Base-by-base conservation (phyloP, 2,113 vertebrate species). In the Tachysurus vachellii region DNA sequence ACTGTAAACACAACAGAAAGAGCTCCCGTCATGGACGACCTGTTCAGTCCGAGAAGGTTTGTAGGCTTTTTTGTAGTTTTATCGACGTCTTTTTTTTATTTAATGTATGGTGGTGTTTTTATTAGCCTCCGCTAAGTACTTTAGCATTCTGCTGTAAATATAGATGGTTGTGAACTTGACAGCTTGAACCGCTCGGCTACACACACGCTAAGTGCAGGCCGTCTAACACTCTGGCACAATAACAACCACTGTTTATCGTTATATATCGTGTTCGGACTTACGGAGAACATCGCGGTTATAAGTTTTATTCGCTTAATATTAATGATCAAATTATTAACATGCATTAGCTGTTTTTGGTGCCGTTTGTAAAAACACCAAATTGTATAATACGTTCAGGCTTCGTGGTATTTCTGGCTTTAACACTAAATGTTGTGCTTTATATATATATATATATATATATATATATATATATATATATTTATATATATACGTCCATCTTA, bases 11-110 rank as follows among this genome's bases (percentile, higher is more conserved):
- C 86, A 80, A 89, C 88, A 89, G 92, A 93, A 87, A 94, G 95
- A 95, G 93, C 96, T 94, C 88, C 93, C 94, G 97, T 92, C 96
- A 99, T 99, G 98, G 98, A 99, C 88, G 97, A 97, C 94, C 95
- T 97, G 82, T 95, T 97, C 96, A 96, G 97, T 93, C 96, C 97
- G 95, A 95, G 97, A 96, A 99, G 98, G 98, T 99, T 99, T 96
- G 96, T 96, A 89, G 0, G 92, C 89, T 87, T 90, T 82, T 91
- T 53, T 36, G 2, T 36, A 36, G 85, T 93, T 91, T 94, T 88
- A 13, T 76, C 90, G 0, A 61, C 36, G 1, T 5, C 0, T 54
- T 16, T n/a, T 19, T 83, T 83, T 50, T 31, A 26, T 61, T 80
- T 53, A 44, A 19, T 50, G 36, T 36, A 36, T 36, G 36, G 36